These are phyloP conservation scores for Berghia stephanieae DNA, from an alignment of 1,140 invertebrate genomes.

Conservation along the genomic window DNA sequence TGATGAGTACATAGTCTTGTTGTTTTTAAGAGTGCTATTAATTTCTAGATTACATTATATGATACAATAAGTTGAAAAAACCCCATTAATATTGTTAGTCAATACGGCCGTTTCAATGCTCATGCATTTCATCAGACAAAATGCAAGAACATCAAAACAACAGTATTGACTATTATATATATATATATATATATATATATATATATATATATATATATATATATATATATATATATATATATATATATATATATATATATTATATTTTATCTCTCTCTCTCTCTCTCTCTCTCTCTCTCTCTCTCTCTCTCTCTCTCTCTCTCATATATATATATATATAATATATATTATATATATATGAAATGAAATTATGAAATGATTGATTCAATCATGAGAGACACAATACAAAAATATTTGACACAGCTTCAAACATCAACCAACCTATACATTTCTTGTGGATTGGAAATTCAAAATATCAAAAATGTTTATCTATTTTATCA, in stretches of 20 bases:
- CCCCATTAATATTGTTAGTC: not conserved
- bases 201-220: not conserved
- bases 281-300: not conserved
- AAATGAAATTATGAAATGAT: not conserved
- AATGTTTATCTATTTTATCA: not conserved
- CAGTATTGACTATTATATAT: not conserved
- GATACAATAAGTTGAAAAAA: too few species aligned
- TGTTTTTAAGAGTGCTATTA: too few species aligned
- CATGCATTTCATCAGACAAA: not conserved
- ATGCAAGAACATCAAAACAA: not conserved
- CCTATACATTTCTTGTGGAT: not conserved
- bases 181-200: not conserved
- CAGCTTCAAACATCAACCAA: not conserved
- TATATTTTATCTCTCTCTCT: not conserved
- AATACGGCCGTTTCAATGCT: not conserved
- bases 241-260: not conserved
- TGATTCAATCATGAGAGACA: too few species aligned
- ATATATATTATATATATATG: not conserved
- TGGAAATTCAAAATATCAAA: not conserved
- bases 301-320: not conserved
- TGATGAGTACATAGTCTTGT: too few species aligned
- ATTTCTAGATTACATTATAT: too few species aligned
- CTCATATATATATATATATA: not conserved
- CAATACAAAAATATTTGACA: not conserved
- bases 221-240: too few species aligned